Evolutionary conservation across 2,113 vertebrate genomes (phyloP), one percentile per base, ranked within the genome.

Genomic region (Cebidichthys violaceus): DNA sequence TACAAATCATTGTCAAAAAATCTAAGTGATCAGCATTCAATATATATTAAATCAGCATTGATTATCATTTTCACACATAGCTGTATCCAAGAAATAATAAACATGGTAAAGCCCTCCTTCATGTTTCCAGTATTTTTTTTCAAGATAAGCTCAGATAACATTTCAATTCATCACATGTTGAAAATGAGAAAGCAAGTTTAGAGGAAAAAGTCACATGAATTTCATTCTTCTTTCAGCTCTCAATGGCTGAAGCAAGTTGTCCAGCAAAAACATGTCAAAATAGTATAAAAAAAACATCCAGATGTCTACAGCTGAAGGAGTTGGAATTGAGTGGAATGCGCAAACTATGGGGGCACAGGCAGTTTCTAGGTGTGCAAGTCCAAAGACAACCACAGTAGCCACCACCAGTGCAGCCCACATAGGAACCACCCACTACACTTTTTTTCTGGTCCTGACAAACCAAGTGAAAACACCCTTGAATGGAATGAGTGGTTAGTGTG

Each of bases 1-100:
- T 94, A 93, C 92, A 95, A 95, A 95, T 95, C 86, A 94, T 91
- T 79, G 83, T 89, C 90, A 94, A 45, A 85, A 73, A 86, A 84
- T 61, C 50, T 54, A 90, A 89, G 86, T 68, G 81, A 92, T 92
- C 59, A 86, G 88, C 91, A 94, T 95, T 95, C 91, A 92, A 79
- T 88, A 93, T 92, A 94, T 92, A 95, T 92, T 89, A 94, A 92
- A 95, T 90, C 82, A 91, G 86, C 86, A 83, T 70, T 78, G 81
- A 91, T 94, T 85, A 90, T 92, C 75, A 77, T 83, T 81, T 81
- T 84, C 85, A 81, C 73, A 88, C 62, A 81, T 73, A 88, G 73
- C 64, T 84, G 62, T 69, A 81, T 85, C 79, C 79, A 90, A 71
- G 77, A 83, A 93, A 72, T 77, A 70, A 81, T 73, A 78, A 84